Conservation (phyloP, 2,113 vertebrate species). For the Lophotis ruficrista region DNA sequence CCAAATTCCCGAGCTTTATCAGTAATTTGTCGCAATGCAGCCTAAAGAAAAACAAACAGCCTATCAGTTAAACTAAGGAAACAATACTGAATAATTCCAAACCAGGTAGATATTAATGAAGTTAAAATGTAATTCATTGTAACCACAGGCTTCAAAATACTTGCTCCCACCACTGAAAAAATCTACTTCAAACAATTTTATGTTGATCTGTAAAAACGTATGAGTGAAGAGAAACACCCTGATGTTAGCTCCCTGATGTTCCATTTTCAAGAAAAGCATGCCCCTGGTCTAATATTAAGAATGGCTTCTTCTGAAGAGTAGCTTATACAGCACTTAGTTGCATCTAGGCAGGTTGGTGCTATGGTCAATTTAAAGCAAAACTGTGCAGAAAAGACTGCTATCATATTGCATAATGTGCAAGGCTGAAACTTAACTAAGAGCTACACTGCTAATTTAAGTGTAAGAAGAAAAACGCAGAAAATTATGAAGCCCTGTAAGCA, state of each 20-base stretch:
- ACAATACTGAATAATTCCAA: neutral
- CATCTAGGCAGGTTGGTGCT: neutral
- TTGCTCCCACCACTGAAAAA: neutral
- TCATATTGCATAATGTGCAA: fast-evolving
- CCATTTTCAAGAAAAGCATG: neutral
- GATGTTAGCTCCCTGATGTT: neutral
- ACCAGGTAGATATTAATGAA: neutral
- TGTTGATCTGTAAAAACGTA: neutral
- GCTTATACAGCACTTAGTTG: neutral
- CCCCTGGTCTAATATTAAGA: neutral
- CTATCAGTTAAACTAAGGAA: neutral
- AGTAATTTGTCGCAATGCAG: constrained; percentile 95
- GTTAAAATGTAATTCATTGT: neutral
- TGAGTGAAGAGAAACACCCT: neutral
- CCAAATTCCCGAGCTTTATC: constrained; percentile 98
- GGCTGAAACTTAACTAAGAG: neutral
- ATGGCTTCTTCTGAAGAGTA: neutral
- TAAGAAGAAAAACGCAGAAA: neutral
- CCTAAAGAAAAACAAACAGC: constrained; percentile 70
- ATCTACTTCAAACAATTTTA: neutral
- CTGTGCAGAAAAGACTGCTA: neutral
- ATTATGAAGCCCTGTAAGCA: neutral
- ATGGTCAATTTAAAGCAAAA: neutral
- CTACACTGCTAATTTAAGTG: neutral
- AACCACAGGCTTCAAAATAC: neutral